A percentile compares a stretch with the other conserved stretches of the same genome.
Conservation (phyloP, 92 coral and sea anemone species). For the Zoanthus sociatus region DNA sequence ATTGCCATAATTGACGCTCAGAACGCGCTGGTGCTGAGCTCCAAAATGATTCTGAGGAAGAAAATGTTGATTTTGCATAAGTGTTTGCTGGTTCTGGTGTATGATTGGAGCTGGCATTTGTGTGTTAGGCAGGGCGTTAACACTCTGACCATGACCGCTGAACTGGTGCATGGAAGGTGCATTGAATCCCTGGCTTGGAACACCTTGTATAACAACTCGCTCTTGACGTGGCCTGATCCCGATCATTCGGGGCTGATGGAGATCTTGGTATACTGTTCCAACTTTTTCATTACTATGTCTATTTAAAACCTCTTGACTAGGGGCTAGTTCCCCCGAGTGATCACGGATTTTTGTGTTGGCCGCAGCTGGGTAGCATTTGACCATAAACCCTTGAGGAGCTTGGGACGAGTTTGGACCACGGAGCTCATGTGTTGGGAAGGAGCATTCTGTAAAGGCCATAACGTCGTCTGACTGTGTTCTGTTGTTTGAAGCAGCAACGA, state of each 20-base stretch:
- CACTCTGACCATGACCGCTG: conserved; percentile 28
- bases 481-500: not conserved
- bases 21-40: conserved; percentile 12
- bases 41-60: conserved; percentile 21
- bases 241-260: conserved; percentile 18
- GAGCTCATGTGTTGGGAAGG: not conserved
- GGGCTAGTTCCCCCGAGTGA: not conserved
- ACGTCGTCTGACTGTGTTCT: not conserved
- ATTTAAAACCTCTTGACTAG: conserved; percentile 11
- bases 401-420: conserved; percentile 17
- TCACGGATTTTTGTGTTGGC: conserved; percentile 16
- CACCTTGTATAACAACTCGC: conserved; percentile 10
- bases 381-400: conserved; percentile 9
- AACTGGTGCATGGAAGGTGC: conserved; percentile 27
- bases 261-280: conserved; percentile 10
- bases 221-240: conserved; percentile 42
- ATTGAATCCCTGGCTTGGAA: not conserved
- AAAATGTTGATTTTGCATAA: conserved; percentile 25
- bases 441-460: conserved; percentile 13
- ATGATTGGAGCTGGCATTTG: conserved; percentile 3
- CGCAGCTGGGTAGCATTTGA: conserved; percentile 18
- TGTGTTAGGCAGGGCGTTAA: not conserved
- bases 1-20: not conserved
- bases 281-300: not conserved
- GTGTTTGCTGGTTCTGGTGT: conserved; percentile 26